Evolutionary conservation across 2,113 vertebrate species (phyloP).

Genomic region (Engraulis encrasicolus): DNA sequence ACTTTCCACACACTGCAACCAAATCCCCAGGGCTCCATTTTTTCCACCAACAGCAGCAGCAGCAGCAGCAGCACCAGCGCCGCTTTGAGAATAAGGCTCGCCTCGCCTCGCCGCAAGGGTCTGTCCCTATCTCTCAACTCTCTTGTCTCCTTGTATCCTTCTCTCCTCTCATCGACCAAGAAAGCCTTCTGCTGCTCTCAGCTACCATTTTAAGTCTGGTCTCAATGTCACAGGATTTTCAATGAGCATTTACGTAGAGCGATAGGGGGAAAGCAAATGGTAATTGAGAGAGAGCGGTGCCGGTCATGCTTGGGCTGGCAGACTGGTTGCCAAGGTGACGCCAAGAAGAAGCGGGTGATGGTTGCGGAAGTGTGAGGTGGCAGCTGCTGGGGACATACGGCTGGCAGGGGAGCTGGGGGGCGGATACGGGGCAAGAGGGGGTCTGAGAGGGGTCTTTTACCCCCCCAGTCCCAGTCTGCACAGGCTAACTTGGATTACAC

Average conservation of each 20-base stretch:
- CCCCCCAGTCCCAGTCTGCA: no score
- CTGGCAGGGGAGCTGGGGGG: background rate
- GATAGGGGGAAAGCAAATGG: background rate
- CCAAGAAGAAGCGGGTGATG: conserved; percentile 33
- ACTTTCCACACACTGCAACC: conserved; percentile 1
- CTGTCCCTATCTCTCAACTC: conserved; percentile 8
- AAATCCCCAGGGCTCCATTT: conserved; percentile 23
- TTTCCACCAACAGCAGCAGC: background rate
- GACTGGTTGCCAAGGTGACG: conserved; percentile 3
- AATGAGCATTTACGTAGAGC: no score
- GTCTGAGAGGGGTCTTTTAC: background rate
- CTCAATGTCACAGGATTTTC: no score
- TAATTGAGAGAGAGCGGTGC: conserved; percentile 7
- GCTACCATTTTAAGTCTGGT: background rate
- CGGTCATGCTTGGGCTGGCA: background rate
- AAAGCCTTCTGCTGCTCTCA: background rate
- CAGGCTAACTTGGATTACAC: no score
- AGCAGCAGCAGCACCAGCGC: background rate
- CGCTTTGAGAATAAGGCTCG: conserved; percentile 8
- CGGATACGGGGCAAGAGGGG: background rate
- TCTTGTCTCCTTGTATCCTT: background rate
- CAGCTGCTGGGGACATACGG: conserved; percentile 3
- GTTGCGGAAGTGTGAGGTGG: background rate
- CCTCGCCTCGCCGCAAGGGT: background rate
- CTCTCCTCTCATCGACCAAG: background rate